These are phyloP conservation scores for Alloplasta piceator DNA, from an alignment of 2,888 invertebrate genomes.

Conservation along the genomic window DNA sequence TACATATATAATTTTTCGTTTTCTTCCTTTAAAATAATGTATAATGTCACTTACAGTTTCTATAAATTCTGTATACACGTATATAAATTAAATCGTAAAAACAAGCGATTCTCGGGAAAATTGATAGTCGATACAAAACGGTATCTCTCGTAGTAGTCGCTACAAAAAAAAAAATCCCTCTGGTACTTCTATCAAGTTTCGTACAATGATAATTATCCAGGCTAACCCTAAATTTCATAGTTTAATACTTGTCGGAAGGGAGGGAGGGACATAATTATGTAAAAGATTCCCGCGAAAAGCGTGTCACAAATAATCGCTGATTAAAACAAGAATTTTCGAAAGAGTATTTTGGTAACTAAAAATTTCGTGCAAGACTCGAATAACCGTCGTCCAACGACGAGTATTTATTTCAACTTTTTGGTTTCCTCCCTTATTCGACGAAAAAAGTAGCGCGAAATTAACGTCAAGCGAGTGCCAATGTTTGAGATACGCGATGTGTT, in stretches of 20 bases:
- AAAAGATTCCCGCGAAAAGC: conserved; percentile 44
- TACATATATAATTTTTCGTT: conserved; percentile 57
- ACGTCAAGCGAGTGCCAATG: conserved; percentile 20
- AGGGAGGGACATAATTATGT: conserved; percentile 64
- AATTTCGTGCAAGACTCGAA: conserved; percentile 32
- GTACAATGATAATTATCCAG: conserved; percentile 65
- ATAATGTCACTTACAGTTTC: conserved; percentile 60
- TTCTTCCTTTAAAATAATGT: conserved; percentile 24
- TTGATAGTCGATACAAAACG: conserved; percentile 31
- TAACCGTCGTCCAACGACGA: conserved; percentile 1
- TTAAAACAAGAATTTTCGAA: conserved; percentile 21
- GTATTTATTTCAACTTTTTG: neutral
- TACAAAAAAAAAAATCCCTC: conserved; percentile 52
- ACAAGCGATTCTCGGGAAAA: conserved; percentile 71
- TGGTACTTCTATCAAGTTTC: conserved; percentile 68
- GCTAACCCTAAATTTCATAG: conserved; percentile 67
- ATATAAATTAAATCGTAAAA: conserved; percentile 75
- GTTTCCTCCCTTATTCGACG: conserved; percentile 1
- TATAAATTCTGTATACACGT: conserved; percentile 69
- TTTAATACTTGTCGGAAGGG: conserved; percentile 67
- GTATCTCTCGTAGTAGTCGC: conserved; percentile 26
- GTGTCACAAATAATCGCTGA: conserved; percentile 16
- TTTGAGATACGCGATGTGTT: conserved; percentile 17
- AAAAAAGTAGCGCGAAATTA: conserved; percentile 14
- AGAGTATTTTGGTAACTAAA: conserved; percentile 29